A percentile compares a stretch with the other conserved stretches of the same genome.
These are phyloP conservation scores for Tetramorium parvispinum DNA, from an alignment of 1,140 invertebrate species.

Conservation along the genomic window DNA sequence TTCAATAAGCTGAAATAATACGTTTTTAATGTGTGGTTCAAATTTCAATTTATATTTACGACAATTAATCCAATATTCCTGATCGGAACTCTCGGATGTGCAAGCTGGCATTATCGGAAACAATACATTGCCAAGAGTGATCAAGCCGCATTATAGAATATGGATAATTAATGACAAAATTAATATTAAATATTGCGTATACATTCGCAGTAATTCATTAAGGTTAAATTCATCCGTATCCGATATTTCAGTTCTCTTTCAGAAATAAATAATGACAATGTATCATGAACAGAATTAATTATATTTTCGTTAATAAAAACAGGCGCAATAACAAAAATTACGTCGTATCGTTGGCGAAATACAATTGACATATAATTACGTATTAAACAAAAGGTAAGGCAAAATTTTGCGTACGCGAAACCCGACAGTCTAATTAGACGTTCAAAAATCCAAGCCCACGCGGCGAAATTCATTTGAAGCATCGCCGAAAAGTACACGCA, in stretches of 20 bases:
- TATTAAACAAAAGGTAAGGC: slow-evolving; percentile 6
- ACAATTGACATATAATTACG: slow-evolving; percentile 23
- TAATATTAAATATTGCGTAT: slow-evolving; percentile 52
- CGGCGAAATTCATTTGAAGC: slow-evolving; percentile 18
- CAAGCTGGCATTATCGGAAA: not conserved
- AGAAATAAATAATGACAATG: slow-evolving; percentile 28
- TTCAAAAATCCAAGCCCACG: not conserved
- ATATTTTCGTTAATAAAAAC: slow-evolving; percentile 8
- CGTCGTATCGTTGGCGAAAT: not conserved
- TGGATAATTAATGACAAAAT: slow-evolving; percentile 52
- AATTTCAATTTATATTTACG: not conserved
- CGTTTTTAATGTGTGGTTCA: not conserved
- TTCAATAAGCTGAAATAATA: not conserved
- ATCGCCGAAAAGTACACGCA: not conserved
- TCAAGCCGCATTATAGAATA: slow-evolving; percentile 37
- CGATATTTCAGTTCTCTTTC: slow-evolving; percentile 29
- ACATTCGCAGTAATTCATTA: slow-evolving; percentile 28
- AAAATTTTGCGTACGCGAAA: not conserved
- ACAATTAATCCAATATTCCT: slow-evolving; percentile 29
- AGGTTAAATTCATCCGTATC: slow-evolving; percentile 17
- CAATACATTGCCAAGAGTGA: slow-evolving; percentile 19
- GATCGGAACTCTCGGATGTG: not conserved
- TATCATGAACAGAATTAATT: slow-evolving; percentile 15
- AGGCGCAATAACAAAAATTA: slow-evolving; percentile 24
- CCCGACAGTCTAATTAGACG: slow-evolving; percentile 18